phyloP scores from a whole-genome alignment of 1,140 invertebrate species.

The Holcopasites calliopsidis region DNA sequence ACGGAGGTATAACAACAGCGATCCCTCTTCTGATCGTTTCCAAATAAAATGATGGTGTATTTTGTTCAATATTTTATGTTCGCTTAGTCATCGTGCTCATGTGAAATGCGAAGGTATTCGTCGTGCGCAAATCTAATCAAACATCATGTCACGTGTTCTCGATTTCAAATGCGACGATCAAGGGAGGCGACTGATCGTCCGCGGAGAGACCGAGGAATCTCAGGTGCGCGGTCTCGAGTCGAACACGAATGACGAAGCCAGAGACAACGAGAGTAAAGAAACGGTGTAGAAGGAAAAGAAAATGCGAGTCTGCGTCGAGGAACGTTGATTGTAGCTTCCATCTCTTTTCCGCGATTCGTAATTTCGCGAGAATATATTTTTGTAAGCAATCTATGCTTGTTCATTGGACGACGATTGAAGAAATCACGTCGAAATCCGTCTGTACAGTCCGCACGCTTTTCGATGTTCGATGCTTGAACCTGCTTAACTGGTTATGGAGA shows the following conservation, averaged over 20 bases:
- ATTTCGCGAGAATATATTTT: neutral
- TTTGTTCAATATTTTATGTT: no score
- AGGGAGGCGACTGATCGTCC: neutral
- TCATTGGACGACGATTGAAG: neutral
- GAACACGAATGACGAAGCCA: constrained; percentile 14
- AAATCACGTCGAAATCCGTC: constrained; percentile 22
- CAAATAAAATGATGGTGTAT: no score
- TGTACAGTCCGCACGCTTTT: constrained; percentile 24
- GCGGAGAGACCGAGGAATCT: neutral
- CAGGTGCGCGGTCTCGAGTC: constrained; percentile 28
- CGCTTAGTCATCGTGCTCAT: neutral
- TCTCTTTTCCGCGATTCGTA: neutral
- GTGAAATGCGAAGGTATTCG: no score
- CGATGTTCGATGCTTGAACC: neutral
- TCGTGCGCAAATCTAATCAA: neutral
- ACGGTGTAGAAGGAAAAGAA: constrained; percentile 14
- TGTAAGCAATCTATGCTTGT: neutral
- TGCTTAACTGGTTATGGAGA: neutral
- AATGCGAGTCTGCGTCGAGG: constrained; percentile 25
- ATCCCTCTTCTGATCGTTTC: no score
- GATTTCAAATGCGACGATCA: neutral
- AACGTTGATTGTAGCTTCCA: constrained; percentile 25
- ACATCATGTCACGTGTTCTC: neutral
- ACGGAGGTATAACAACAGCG: no score
- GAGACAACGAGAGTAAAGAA: constrained; percentile 28